phyloP scores from a whole-genome alignment of 2,797 vertebrate genomes.

The Mareca penelope region DNA sequence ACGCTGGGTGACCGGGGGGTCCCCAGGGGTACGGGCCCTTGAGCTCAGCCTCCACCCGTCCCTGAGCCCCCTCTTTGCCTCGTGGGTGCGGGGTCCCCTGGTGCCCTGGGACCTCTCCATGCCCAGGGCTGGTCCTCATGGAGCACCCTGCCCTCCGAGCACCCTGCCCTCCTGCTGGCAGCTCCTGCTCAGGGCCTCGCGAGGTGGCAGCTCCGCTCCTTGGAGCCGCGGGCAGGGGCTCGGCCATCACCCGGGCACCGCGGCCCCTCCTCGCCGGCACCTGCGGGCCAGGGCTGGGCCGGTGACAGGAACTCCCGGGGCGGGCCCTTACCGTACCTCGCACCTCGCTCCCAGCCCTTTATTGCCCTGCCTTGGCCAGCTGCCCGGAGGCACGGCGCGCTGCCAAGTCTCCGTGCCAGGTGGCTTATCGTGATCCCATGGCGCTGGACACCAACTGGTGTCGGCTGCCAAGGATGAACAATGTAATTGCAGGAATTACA shows the following conservation, averaged over 20 bases:
- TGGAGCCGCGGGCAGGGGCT: rapidly evolving
- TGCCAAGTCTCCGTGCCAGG: conserved; percentile 41
- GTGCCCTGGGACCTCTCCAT: rapidly evolving
- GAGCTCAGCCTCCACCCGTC: rapidly evolving
- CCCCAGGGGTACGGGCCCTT: rapidly evolving
- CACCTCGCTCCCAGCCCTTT: conserved; percentile 29
- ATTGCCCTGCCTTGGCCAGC: conserved; percentile 4
- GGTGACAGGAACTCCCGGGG: conserved; percentile 1
- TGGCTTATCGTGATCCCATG: conserved; percentile 25
- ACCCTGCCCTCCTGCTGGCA: rapidly evolving
- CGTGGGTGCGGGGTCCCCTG: rapidly evolving
- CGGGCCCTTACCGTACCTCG: conserved; percentile 30
- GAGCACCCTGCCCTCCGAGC: neutral
- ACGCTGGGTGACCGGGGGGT: rapidly evolving
- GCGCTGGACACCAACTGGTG: conserved; percentile 29
- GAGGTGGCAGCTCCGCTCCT: neutral
- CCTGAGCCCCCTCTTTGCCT: neutral
- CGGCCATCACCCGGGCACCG: rapidly evolving
- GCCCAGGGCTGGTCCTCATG: rapidly evolving
- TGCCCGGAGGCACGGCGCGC: neutral
- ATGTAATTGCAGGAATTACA: conserved; percentile 75
- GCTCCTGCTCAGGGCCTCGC: neutral
- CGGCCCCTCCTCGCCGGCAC: neutral
- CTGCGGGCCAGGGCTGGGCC: rapidly evolving
- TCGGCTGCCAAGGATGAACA: conserved; percentile 67